phyloP scores from a whole-genome alignment of 2,113 vertebrate genomes.

The Psilopsiagon aymara region DNA sequence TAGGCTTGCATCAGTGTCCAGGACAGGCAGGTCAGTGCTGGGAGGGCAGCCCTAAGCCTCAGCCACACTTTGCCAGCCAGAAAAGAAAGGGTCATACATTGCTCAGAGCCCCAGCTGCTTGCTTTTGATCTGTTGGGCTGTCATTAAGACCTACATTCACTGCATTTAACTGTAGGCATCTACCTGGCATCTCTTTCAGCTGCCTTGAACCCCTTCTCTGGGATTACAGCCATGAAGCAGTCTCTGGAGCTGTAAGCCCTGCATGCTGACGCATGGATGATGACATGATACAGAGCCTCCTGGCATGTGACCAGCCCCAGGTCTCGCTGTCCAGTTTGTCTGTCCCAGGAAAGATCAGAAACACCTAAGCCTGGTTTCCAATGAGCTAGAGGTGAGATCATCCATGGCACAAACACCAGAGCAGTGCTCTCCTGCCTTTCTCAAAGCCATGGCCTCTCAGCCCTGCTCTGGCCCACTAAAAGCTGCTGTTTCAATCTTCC shows the following conservation, averaged over 20 bases:
- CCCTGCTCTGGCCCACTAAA: neutral
- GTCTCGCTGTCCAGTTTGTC: neutral
- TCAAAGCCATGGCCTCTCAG: neutral
- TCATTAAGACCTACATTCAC: neutral
- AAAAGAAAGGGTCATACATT: neutral
- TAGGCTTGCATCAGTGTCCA: neutral
- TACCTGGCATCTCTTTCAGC: neutral
- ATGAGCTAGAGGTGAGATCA: neutral
- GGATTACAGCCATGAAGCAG: neutral
- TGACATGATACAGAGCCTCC: neutral
- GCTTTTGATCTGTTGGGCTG: neutral
- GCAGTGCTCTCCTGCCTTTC: neutral
- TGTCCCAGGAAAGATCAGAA: neutral
- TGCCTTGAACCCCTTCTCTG: neutral
- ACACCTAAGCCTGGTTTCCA: neutral
- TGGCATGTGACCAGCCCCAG: neutral
- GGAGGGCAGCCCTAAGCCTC: neutral
- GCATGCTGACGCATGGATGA: fast-evolving
- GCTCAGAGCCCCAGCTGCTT: neutral
- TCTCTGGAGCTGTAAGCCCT: neutral
- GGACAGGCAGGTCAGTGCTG: neutral
- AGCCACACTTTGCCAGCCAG: neutral
- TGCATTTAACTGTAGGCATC: neutral
- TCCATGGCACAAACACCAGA: neutral
- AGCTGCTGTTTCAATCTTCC: neutral